A percentile compares a stretch with the other conserved stretches of the same genome.
These are phyloP conservation scores for Dermolepida albohirtum DNA, from an alignment of 2,888 invertebrate species.

Conservation along the genomic window DNA sequence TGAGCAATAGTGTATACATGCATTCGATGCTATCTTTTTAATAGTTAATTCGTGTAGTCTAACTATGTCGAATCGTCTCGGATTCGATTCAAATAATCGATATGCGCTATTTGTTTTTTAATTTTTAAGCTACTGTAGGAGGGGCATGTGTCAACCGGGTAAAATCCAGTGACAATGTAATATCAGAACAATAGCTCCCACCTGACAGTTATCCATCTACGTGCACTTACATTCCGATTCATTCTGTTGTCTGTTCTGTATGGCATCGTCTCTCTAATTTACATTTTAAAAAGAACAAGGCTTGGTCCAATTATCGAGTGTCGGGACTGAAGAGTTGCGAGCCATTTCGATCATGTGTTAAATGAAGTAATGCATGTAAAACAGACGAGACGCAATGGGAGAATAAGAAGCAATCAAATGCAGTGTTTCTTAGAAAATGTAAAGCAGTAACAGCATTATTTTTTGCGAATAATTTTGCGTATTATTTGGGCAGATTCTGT, in stretches of 20 bases:
- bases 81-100: slow-evolving; percentile 8
- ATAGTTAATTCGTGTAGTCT: too few relatives aligned
- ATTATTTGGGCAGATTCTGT: too few relatives aligned
- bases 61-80: too few relatives aligned
- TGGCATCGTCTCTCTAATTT: slow-evolving; percentile 41
- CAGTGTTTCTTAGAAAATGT: too few relatives aligned
- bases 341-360: too few relatives aligned
- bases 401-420: too few relatives aligned
- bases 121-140: slow-evolving; percentile 44
- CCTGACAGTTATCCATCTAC: slow-evolving; percentile 49
- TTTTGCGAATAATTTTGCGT: too few relatives aligned
- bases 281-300: slow-evolving; percentile 46
- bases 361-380: too few relatives aligned
- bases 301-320: slow-evolving; percentile 45
- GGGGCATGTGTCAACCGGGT: slow-evolving; percentile 43
- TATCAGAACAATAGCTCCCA: slow-evolving; percentile 49
- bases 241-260: slow-evolving; percentile 30
- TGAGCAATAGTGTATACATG: too few relatives aligned
- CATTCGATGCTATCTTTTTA: too few relatives aligned
- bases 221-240: slow-evolving; percentile 2
- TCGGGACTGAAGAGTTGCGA: background rate
- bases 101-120: slow-evolving; percentile 40
- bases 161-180: slow-evolving; percentile 49
- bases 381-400: too few relatives aligned
- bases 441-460: too few relatives aligned